These are phyloP conservation scores for Orthosia gracilis DNA, from an alignment of 2,888 invertebrate species.

Conservation along the genomic window DNA sequence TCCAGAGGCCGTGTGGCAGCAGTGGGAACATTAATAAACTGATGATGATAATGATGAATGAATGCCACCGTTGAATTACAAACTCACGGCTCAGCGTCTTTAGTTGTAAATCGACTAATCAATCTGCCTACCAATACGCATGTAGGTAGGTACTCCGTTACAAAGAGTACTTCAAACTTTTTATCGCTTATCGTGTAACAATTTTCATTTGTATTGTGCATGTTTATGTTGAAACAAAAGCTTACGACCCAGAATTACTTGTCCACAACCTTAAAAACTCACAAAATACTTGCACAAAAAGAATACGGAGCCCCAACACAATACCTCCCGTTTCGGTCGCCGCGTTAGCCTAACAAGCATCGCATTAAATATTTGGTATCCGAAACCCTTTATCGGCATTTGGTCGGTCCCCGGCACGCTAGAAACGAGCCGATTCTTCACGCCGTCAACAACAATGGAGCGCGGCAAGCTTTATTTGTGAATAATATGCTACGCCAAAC, in stretches of 20 bases:
- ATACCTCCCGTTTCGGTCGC: constrained; percentile 64
- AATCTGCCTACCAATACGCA: background rate
- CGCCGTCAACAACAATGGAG: constrained; percentile 81
- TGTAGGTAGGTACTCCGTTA: constrained; percentile 11
- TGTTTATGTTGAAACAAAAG: constrained; percentile 53
- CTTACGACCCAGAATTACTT: constrained; percentile 56
- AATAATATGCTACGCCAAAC: constrained; percentile 85
- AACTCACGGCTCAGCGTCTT: too few species aligned
- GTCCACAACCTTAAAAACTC: constrained; percentile 51
- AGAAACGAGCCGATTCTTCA: constrained; percentile 81
- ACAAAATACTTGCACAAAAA: constrained; percentile 55
- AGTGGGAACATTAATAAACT: too few species aligned
- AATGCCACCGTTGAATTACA: too few species aligned
- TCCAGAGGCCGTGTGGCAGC: too few species aligned
- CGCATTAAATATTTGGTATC: constrained; percentile 80
- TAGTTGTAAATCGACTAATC: too few species aligned
- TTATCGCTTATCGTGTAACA: constrained; percentile 50
- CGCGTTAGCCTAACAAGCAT: constrained; percentile 80
- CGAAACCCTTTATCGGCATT: constrained; percentile 75
- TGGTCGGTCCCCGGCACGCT: constrained; percentile 77
- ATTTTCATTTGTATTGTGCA: constrained; percentile 57
- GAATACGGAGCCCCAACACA: constrained; percentile 53
- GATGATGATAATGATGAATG: too few species aligned
- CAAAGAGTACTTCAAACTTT: constrained; percentile 30
- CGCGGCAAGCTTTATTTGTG: constrained; percentile 87